Percentiles rank a stretch among this genome's conserved stretches.
Evolutionary conservation across 1,140 invertebrate species (phyloP).

Genomic region (Muscidifurax raptorellus): DNA sequence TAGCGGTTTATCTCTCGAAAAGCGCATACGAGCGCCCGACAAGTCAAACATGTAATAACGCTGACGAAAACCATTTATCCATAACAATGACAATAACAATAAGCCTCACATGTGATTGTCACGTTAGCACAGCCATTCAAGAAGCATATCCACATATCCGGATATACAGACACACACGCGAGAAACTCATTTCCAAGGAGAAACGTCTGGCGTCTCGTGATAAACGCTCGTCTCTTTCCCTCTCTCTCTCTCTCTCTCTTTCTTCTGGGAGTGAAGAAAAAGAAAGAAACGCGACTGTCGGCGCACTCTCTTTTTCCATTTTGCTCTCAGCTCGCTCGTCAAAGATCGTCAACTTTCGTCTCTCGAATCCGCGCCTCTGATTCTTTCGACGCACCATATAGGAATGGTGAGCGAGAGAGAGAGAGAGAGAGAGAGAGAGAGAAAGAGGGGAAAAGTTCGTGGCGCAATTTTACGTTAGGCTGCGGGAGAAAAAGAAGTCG

Average conservation of each 20-base stretch:
- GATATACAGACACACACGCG: slow-evolving; percentile 37
- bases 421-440: slow-evolving; percentile 54
- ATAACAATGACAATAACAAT: not conserved
- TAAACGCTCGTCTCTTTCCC: slow-evolving; percentile 55
- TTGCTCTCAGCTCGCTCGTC: not conserved
- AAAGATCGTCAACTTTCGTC: slow-evolving; percentile 39
- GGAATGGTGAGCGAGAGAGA: not conserved
- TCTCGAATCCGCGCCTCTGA: slow-evolving; percentile 23
- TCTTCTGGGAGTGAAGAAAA: not conserved
- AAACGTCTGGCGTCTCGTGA: slow-evolving; percentile 58
- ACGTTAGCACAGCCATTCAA: slow-evolving; percentile 7
- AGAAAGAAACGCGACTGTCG: no score
- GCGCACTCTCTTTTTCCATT: not conserved
- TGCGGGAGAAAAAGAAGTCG: slow-evolving; percentile 50
- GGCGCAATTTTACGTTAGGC: slow-evolving; percentile 40
- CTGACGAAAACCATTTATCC: not conserved
- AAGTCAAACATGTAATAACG: slow-evolving; percentile 33
- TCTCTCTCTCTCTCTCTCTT: slow-evolving; percentile 9
- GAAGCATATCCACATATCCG: not conserved
- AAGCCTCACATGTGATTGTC: not conserved
- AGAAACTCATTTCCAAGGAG: slow-evolving; percentile 56
- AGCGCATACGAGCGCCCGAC: not conserved
- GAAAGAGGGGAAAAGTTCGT: slow-evolving; percentile 40
- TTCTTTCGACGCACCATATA: slow-evolving; percentile 11
- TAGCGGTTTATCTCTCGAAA: not conserved